Evolutionary conservation across 1,140 invertebrate species (phyloP), one percentile per base, ranked within the genome.

Genomic region (Portunus trituberculatus): DNA sequence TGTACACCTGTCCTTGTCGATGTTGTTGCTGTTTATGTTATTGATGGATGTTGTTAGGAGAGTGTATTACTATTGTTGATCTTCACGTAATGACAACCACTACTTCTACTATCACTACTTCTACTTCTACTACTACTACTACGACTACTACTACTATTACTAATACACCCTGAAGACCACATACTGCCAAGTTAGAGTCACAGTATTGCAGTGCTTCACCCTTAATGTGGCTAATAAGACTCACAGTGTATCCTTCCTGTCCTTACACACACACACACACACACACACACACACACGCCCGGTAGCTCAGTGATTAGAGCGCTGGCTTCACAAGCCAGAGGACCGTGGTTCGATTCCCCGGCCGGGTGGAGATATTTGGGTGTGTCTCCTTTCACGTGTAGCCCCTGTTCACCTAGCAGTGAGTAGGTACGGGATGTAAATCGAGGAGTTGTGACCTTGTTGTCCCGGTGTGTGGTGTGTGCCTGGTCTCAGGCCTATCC

Each of bases 121-220:
- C 67, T 76, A 76, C 67, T 76, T n/a, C 67, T 76, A 76, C 67
- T 76, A 76, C 67, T 76, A 76, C 67, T 76, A 76, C 67, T 76
- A 76, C 67, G 12, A 76, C n/a, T 76, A 76, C 67, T 76, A 76
- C 16, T n/a, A n/a, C 67, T n/a, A 76, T 25, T 1, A 25, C n/a
- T 1, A 76, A 0, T 8, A 76, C 20, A 76, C 39, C 39, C 39
- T 39, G 39, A 39, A 39, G 39, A 39, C 39, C 39, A 39, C 39
- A 39, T 39, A 39, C 39, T 2, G 20, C 20, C 12, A 2, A 59
- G 16, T 25, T 76, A 76, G 67, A n/a, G 16, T n/a, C 20, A 1
- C 20, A 76, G 6, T 76, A 8, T 76, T 76, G 67, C 67, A 76
- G 67, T 76, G 67, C n/a, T 8, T 76, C 25, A 76, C 25, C 67